A percentile compares a stretch with the other conserved stretches of the same genome.
These are phyloP conservation scores for Oscheius sp. DNA, from an alignment of 2,888 invertebrate species.

Conservation along the genomic window DNA sequence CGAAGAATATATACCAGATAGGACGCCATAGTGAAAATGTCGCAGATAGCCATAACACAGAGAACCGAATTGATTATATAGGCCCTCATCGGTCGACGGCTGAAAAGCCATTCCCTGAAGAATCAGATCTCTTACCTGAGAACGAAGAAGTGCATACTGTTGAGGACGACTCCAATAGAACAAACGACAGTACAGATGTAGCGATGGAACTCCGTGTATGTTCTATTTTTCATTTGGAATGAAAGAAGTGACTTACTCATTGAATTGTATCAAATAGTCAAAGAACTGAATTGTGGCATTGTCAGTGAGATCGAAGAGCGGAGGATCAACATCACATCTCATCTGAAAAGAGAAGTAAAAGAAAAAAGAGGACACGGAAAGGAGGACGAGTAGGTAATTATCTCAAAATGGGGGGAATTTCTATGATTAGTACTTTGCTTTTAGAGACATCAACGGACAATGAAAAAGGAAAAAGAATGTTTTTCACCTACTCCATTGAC, in stretches of 20 bases:
- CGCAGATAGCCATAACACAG: constrained; percentile 66
- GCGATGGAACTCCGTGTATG: constrained; percentile 53
- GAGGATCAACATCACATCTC: constrained; percentile 48
- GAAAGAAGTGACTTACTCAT: constrained; percentile 34
- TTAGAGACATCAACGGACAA: no score
- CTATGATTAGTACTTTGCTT: background rate
- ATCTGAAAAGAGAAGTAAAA: constrained; percentile 22
- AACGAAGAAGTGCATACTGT: constrained; percentile 57
- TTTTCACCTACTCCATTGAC: background rate
- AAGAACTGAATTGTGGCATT: constrained; percentile 46
- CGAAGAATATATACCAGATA: constrained; percentile 66
- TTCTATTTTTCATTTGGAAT: constrained; percentile 30
- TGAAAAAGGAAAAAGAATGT: background rate
- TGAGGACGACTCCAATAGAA: constrained; percentile 52
- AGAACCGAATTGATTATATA: constrained; percentile 52
- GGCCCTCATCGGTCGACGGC: constrained; percentile 50
- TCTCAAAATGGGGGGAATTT: background rate
- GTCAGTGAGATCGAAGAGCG: constrained; percentile 48
- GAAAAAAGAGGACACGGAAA: background rate
- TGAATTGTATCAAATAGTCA: constrained; percentile 44
- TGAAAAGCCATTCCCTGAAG: constrained; percentile 25
- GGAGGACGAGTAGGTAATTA: background rate
- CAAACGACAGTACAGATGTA: constrained; percentile 55
- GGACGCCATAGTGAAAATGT: constrained; percentile 66
- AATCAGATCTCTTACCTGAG: constrained; percentile 39